These are phyloP conservation scores for Microcebus lehilahytsara DNA, from an alignment of 2,113 vertebrate species.

Conservation along the genomic window DNA sequence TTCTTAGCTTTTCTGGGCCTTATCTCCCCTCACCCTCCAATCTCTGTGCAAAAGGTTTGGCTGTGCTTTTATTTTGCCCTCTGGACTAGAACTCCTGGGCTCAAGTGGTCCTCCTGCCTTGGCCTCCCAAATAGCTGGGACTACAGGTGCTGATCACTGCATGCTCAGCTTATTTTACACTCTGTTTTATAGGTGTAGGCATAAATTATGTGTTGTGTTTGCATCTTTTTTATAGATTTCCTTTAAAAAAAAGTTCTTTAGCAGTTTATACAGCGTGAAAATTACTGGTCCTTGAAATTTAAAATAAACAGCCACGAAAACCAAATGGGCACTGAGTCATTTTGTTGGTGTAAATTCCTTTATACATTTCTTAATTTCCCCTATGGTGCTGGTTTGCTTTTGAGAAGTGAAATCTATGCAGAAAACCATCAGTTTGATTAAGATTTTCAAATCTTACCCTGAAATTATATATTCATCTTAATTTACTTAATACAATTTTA, in stretches of 20 bases:
- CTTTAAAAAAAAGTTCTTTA: not conserved
- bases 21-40: accelerated
- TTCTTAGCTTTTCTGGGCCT: not conserved
- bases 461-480: not conserved
- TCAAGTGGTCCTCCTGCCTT: too few species aligned
- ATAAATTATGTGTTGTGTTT: not conserved
- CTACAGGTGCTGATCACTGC: too few species aligned
- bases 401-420: not conserved
- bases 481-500: not conserved
- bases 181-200: not conserved
- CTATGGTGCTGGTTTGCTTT: not conserved
- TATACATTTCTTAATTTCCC: not conserved
- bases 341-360: not conserved
- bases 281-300: conserved; percentile 21
- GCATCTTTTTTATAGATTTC: not conserved
- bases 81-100: too few species aligned
- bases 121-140: too few species aligned
- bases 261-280: not conserved
- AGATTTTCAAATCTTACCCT: not conserved
- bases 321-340: not conserved
- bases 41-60: not conserved
- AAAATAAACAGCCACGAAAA: conserved; percentile 29
- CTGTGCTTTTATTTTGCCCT: not conserved
- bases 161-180: not conserved
- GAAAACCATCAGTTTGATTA: not conserved